These are phyloP conservation scores for Brachystomella parvula DNA, from an alignment of 1,140 invertebrate genomes.

Conservation along the genomic window DNA sequence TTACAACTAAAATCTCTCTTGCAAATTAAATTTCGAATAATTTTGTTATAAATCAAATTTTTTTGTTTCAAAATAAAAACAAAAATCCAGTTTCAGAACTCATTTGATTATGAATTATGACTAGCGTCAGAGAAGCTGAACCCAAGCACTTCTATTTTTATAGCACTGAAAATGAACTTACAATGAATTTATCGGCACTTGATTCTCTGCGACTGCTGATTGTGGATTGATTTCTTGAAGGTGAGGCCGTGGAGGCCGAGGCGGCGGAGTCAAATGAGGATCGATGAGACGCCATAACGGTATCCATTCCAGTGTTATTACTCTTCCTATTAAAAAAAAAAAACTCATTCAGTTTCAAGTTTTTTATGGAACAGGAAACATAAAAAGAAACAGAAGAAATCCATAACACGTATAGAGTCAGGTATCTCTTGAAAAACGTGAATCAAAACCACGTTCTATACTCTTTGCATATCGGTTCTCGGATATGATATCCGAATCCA, in stretches of 20 bases:
- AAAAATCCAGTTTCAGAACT: no score
- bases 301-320: neutral
- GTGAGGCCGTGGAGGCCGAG: neutral
- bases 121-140: no score
- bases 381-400: no score
- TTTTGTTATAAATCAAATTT: neutral
- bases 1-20: no score
- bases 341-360: conserved; percentile 7
- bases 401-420: no score
- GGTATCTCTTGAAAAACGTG: no score
- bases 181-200: conserved; percentile 1
- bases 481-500: no score
- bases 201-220: conserved; percentile 1
- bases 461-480: no score
- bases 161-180: neutral
- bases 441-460: no score
- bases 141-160: no score
- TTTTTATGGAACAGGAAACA: neutral
- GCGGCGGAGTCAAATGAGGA: neutral
- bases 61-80: neutral
- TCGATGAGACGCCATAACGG: neutral
- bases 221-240: neutral
- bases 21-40: conserved; percentile 1
- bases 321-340: neutral
- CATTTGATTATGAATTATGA: no score